Evolutionary conservation across 2,797 vertebrate species (phyloP).

Genomic region (Lacerta viridis): DNA sequence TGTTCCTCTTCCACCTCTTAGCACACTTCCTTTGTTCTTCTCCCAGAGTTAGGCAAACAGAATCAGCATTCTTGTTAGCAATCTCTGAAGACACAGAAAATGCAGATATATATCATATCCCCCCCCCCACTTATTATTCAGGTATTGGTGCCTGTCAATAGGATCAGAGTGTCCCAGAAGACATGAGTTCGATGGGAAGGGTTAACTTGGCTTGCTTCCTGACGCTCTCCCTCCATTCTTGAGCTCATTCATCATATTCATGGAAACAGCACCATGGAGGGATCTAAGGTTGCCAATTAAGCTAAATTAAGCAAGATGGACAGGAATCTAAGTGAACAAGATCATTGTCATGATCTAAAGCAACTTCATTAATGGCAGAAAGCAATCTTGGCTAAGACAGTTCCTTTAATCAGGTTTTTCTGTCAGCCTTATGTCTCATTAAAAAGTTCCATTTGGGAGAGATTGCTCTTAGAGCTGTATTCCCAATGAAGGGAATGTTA

Average conservation of each 20-base stretch:
- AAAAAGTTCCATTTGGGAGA: slow-evolving; percentile 58
- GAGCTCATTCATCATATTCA: slow-evolving; percentile 61
- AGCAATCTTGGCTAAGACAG: slow-evolving; percentile 35
- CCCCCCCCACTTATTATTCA: slow-evolving; percentile 67
- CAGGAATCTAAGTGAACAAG: slow-evolving; percentile 42
- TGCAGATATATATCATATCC: slow-evolving; percentile 69
- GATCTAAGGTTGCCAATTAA: slow-evolving; percentile 61
- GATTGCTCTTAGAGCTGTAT: slow-evolving; percentile 53
- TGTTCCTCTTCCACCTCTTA: slow-evolving; percentile 59
- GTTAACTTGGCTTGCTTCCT: slow-evolving; percentile 67
- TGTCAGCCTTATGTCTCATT: slow-evolving; percentile 43
- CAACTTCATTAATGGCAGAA: slow-evolving; percentile 64
- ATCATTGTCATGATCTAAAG: slow-evolving; percentile 57
- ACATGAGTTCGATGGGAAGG: slow-evolving; percentile 51
- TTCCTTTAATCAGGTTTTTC: slow-evolving; percentile 66
- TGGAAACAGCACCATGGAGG: slow-evolving; percentile 46
- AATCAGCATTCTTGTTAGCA: slow-evolving; percentile 54
- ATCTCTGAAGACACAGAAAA: slow-evolving; percentile 64
- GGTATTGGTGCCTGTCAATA: slow-evolving; percentile 59
- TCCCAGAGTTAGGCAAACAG: slow-evolving; percentile 61
- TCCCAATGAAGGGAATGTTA: slow-evolving; percentile 58
- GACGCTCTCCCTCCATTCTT: slow-evolving; percentile 35
- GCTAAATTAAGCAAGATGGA: slow-evolving; percentile 65
- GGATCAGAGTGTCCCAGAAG: slow-evolving; percentile 64
- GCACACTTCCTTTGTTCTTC: slow-evolving; percentile 59